A percentile compares a stretch with the other conserved stretches of the same genome.
These are phyloP conservation scores for Slavum lentiscoides DNA, from an alignment of 2,888 invertebrate species.

Conservation along the genomic window DNA sequence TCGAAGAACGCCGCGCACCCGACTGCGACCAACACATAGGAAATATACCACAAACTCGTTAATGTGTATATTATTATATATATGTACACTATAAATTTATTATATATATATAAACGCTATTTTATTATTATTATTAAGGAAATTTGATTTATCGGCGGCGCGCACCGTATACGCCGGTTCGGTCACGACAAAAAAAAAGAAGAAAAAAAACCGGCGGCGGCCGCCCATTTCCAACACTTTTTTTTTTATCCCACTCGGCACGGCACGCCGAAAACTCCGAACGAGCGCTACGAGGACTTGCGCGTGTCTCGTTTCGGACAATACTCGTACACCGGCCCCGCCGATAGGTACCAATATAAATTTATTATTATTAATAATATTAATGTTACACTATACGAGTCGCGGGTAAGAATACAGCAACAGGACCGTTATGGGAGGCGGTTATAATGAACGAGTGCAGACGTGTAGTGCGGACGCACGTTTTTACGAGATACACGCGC, in stretches of 20 bases:
- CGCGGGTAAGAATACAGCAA: too few relatives aligned
- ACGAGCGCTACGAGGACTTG: too few relatives aligned
- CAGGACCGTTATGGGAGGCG: too few relatives aligned
- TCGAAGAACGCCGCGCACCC: not conserved
- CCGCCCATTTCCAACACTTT: conserved; percentile 53
- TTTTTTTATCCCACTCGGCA: not conserved
- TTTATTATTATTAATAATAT: too few relatives aligned
- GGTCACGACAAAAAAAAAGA: conserved; percentile 28
- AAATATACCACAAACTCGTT: not conserved
- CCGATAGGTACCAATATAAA: too few relatives aligned
- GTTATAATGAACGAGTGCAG: too few relatives aligned
- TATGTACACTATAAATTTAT: not conserved
- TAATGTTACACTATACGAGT: too few relatives aligned
- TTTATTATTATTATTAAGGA: conserved; percentile 28
- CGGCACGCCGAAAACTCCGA: too few relatives aligned
- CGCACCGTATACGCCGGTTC: not conserved
- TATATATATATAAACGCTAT: conserved; percentile 15
- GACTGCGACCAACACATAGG: not conserved
- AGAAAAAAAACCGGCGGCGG: not conserved
- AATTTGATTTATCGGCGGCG: conserved; percentile 45
- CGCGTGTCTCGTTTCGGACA: too few relatives aligned
- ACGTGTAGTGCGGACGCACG: too few relatives aligned
- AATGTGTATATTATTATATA: not conserved
- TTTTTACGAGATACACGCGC: too few relatives aligned
- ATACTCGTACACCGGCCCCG: too few relatives aligned